Percentiles rank a stretch among this genome's conserved stretches.
Evolutionary conservation across 2,888 invertebrate species (phyloP).

Genomic region (Leucophora obtusa): DNA sequence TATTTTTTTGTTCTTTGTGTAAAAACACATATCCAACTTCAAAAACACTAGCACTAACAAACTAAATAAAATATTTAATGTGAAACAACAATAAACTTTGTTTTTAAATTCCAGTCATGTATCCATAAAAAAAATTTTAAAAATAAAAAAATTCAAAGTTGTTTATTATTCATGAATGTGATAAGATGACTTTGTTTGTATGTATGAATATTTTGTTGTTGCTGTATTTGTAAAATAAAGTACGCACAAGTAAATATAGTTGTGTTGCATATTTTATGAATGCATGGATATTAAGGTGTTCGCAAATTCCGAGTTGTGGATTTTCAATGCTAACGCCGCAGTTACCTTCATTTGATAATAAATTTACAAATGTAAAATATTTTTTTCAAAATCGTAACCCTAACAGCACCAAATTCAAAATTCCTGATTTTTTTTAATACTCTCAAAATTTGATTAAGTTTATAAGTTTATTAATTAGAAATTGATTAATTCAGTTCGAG

Average conservation of each 20-base stretch:
- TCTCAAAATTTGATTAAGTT: too few relatives aligned
- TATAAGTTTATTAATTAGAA: too few relatives aligned
- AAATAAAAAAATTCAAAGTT: constrained; percentile 44
- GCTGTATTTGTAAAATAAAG: constrained; percentile 12
- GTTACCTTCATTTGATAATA: too few relatives aligned
- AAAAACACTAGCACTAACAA: constrained; percentile 6
- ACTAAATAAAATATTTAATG: constrained; percentile 11
- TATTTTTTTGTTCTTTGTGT: not conserved
- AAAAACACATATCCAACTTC: constrained; percentile 1
- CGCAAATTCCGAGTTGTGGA: too few relatives aligned
- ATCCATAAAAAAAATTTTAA: constrained; percentile 33
- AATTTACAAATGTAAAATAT: too few relatives aligned
- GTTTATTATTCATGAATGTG: constrained; percentile 62
- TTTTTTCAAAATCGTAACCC: too few relatives aligned
- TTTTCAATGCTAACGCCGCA: too few relatives aligned
- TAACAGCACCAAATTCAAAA: too few relatives aligned
- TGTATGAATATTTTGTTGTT: constrained; percentile 33
- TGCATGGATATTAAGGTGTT: not conserved
- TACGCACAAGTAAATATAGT: constrained; percentile 24
- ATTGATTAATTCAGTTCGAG: too few relatives aligned
- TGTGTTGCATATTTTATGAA: constrained; percentile 32
- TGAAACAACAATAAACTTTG: constrained; percentile 1
- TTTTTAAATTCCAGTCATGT: constrained; percentile 49
- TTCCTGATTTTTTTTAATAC: too few relatives aligned
- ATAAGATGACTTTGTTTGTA: constrained; percentile 58